Base-by-base conservation (phyloP, 1,140 invertebrate genomes). In the Calycopis cecrops region DNA sequence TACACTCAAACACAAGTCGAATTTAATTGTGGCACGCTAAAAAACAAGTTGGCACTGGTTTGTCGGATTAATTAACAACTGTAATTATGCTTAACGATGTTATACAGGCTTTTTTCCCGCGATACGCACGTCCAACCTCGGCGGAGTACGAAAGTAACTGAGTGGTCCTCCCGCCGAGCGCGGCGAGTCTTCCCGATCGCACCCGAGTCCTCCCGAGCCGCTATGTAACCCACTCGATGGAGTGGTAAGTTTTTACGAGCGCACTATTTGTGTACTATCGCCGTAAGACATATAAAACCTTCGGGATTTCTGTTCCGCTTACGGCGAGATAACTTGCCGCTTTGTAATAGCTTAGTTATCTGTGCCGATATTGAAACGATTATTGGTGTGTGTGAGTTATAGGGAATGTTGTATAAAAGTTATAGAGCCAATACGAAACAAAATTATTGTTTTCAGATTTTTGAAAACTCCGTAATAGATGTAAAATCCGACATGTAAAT, bases 171-270 rank as follows among this genome's bases (percentile, higher is more conserved):
- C 76, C 79, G 76, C 77, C 69, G 65, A 73, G 14, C 40, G 14
- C 40, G 1, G 16, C 73, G 70, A 69, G 74, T 77, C 71, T 76
- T 67, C 66, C 73, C 76, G 64, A 55, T 62, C 28, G 14, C 40
- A 4, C 28, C 55, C 79, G 76, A 75, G 16, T 34, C 18, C 40
- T 33, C 34, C 72, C 79, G 79, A 80, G 50, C 62, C 56, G 40
- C 60, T 59, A 57, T 57, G 76, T 73, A 77, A 76, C 67, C 81
- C 72, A 80, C 76, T 80, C 74, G 78, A 83, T 85, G 82, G 82
- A 85, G 82, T 83, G 82, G 79, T 83, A 83, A 83, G 76, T 82
- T 85, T 85, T 85, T 85, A 85, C 67, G 79, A 79, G 72, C 63
- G 67, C 40, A 69, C 72, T 72, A 69, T 74, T 71, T 73, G 65